Base-by-base conservation (phyloP, 2,797 vertebrate species). In the Channa striata region DNA sequence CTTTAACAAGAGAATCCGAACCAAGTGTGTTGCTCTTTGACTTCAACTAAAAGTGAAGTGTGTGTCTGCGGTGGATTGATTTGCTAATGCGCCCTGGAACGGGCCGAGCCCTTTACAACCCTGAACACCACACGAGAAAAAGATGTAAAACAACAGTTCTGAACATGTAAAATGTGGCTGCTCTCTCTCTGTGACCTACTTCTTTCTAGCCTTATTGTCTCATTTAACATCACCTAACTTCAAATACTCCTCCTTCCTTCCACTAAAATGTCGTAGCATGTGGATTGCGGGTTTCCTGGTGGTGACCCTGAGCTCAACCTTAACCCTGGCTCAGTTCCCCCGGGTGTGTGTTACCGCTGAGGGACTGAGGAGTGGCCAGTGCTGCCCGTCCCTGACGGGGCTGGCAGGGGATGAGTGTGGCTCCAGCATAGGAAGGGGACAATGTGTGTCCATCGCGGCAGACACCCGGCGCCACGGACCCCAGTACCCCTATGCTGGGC, bases 401-500 rank as follows among this genome's bases (percentile, higher is more conserved):
- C 69, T 62, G 14, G 87, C 87, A 0, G 90, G 91, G 12, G 97
- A 99, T 11, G 93, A 77, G 19, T 99, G 97, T 0, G 97, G 98
- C 0, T 91, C 90, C 49, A 94, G 93, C 20, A 92, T 92, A 0
- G 96, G 96, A 0, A 90, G 97, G 43, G 98, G 98, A 0, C 93
- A 93, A 12, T 99, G 98, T 0, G 87, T 94, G 6, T 47, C 70
- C 13, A 93, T 98, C 9, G 70, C 64, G 0, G 94, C 92, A 0
- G 97, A 99, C 85, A 89, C 40, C 0, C 88, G 92, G 0, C 95
- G 95, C 37, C 97, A 99, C 0, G 94, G 97, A 20, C 95, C 93
- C 0, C 97, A 96, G 88, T 99, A 99, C 68, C 95, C 95, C 0
- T 97, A 98, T 0, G 94, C 96, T 0, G 97, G 97, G 11, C 87